Evolutionary conservation across 2,113 vertebrate genomes (phyloP), one percentile per base, ranked within the genome.

Genomic region (Capreolus pygargus): DNA sequence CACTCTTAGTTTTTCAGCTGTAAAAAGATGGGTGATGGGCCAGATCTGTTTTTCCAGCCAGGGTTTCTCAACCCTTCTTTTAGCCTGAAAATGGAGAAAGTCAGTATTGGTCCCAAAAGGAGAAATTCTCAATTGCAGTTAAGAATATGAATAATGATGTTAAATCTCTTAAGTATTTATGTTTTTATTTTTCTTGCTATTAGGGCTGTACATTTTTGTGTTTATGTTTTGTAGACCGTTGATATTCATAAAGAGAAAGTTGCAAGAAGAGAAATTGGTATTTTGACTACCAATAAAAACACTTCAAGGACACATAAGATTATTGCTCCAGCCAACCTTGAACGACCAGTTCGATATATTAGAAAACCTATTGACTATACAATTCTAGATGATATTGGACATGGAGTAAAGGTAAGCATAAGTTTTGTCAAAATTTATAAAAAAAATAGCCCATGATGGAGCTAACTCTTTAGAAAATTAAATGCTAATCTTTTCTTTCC

Each of bases 231-330:
- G 8, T 98, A 99, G 99, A 99, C 99, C 45, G 99, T 99, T 99
- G 99, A 99, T 99, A 99, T 99, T 99, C 99, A 99, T 98, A 99
- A 99, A 99, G 99, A 99, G 98, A 99, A 99, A 98, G 99, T 99
- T 97, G 99, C 99, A 93, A 99, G 99, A 98, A 99, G 99, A 98
- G 99, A 99, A 99, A 99, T 99, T 97, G 99, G 99, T 98, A 99
- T 99, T 99, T 99, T 99, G 98, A 99, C 99, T 97, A 99, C 99
- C 97, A 99, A 99, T 99, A 99, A 99, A 99, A 99, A 99, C 99
- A 99, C 99, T 74, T 99, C 99, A 97, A 99, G 99, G 98, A 99
- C 99, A 45, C 99, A 99, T 98, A 99, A 99, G 99, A 99, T 99
- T 99, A 99, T 99, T 98, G 99, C 99, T 95, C 99, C 99, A 87